These are phyloP conservation scores for Rhopilema esculentum DNA, from an alignment of 30 jellyfish, hydroid and myxozoan species.

Conservation along the genomic window DNA sequence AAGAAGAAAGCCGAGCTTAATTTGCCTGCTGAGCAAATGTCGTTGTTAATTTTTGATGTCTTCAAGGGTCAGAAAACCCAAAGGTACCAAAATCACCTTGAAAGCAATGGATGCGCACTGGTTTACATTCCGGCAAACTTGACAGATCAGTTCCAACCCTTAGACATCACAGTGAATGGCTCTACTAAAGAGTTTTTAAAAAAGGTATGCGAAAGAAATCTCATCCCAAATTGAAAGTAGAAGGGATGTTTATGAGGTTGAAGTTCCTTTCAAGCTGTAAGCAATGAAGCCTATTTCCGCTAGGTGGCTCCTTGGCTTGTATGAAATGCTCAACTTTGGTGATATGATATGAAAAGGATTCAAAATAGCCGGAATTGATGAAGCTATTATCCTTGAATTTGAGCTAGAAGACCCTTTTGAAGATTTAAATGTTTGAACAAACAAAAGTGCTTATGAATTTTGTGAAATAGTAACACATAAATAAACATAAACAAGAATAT, in stretches of 20 bases:
- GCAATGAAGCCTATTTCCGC: neutral
- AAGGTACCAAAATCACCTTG: too few species aligned
- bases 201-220: slow-evolving; percentile 53
- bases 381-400: slow-evolving; percentile 32
- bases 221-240: slow-evolving; percentile 11
- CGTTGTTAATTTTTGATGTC: slow-evolving; percentile 59
- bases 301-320: neutral
- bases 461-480: too few species aligned
- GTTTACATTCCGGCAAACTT: slow-evolving; percentile 52
- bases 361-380: slow-evolving; percentile 51
- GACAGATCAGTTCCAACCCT: slow-evolving; percentile 66
- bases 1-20: slow-evolving; percentile 7
- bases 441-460: neutral
- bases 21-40: slow-evolving; percentile 50
- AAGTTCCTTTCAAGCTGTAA: neutral
- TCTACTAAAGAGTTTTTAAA: slow-evolving; percentile 46
- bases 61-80: slow-evolving; percentile 43
- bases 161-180: slow-evolving; percentile 63
- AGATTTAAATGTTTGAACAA: slow-evolving; percentile 8
- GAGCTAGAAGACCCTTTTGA: slow-evolving; percentile 46
- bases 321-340: neutral
- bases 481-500: neutral
- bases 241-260: neutral
- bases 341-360: slow-evolving; percentile 24
- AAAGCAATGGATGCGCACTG: slow-evolving; percentile 33